Evolutionary conservation across 2,888 invertebrate genomes (phyloP), one percentile per base, ranked within the genome.

Genomic region (Cephus nigrinus): DNA sequence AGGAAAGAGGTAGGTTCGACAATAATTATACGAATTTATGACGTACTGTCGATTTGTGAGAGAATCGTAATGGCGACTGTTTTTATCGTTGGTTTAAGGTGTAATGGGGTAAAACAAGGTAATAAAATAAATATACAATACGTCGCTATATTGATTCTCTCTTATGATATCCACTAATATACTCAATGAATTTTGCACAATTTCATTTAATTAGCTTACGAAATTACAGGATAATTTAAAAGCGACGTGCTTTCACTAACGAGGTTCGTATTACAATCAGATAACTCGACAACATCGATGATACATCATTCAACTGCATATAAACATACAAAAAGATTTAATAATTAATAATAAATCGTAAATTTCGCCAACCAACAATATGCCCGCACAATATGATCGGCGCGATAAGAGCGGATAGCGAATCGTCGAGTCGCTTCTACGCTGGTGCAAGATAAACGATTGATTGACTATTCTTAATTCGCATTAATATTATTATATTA

Each of bases 241-340:
- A 87, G 55, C 55, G 9, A 84, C 82, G 86, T 87, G 84, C 85
- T 86, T 55, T 81, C 82, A 82, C 88, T 87, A 88, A 85, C 82
- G 78, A 84, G 84, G 85, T 86, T 83, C 82, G 82, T 83, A 85
- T 85, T 86, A 87, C 86, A 85, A 86, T 87, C 83, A 84, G 82
- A 84, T 83, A 82, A 23, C 76, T 74, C 31, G 15, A 83, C 85
- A 82, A 87, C 84, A 85, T 83, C 83, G 84, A 87, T 87, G 84
- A 86, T 86, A 86, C 81, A 84, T 88, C 83, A 88, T 88, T 89
- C 88, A 89, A 89, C 88, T 89, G 89, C 89, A 89, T 89, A 89
- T 88, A 89, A 88, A 89, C 86, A 86, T 89, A 89, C 85, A 89
- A 89, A 55, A 89, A 89, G 79, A 84, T 86, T 86, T 75, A 78